These are phyloP conservation scores for Adelosebastes latens DNA, from an alignment of 2,797 vertebrate species.

Conservation along the genomic window DNA sequence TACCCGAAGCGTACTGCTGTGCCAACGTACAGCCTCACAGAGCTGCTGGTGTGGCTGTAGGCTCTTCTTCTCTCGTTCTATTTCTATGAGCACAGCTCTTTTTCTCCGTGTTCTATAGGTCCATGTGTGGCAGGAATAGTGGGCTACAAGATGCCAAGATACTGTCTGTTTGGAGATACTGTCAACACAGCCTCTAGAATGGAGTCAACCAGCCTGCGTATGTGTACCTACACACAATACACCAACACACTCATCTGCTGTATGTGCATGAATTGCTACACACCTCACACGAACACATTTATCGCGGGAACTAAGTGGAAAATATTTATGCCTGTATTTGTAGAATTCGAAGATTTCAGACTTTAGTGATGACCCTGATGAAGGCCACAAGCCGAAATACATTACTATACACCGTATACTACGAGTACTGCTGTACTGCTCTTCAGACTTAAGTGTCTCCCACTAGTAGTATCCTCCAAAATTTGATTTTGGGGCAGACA, in stretches of 20 bases:
- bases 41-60: neutral
- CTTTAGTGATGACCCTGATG: neutral
- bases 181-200: conserved; percentile 93
- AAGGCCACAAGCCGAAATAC: neutral
- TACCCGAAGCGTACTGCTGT: neutral
- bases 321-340: neutral
- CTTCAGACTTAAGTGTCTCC: neutral
- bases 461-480: neutral
- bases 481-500: neutral
- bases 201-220: conserved; percentile 93
- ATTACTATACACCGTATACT: neutral
- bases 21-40: neutral
- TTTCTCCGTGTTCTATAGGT: conserved; percentile 69
- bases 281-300: neutral
- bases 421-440: neutral
- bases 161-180: conserved; percentile 93
- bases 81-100: neutral
- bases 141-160: conserved; percentile 93
- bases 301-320: neutral
- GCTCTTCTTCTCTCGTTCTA: neutral
- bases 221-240: conserved; percentile 45
- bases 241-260: neutral
- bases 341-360: neutral
- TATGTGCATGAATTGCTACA: neutral
- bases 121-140: conserved; percentile 93